Evolutionary conservation across 2,888 invertebrate species (phyloP).

Genomic region (Dusona sp.): DNA sequence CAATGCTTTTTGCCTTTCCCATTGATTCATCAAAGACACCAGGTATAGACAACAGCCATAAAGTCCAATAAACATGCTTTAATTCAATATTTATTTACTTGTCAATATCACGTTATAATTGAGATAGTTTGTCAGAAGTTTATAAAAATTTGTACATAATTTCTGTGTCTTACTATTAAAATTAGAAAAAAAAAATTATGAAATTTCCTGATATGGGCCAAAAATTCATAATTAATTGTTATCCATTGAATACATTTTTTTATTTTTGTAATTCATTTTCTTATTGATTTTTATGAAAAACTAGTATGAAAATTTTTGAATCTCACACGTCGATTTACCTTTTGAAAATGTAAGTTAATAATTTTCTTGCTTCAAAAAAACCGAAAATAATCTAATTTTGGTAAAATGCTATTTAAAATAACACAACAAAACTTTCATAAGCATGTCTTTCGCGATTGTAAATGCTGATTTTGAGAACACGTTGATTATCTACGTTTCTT

Average conservation of each 20-base stretch:
- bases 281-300: background rate
- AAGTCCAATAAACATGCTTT: background rate
- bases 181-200: background rate
- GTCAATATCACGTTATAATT: background rate
- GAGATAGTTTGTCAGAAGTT: background rate
- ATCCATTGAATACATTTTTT: background rate
- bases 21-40: constrained; percentile 72
- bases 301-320: no score
- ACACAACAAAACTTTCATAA: background rate
- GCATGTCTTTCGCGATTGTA: background rate
- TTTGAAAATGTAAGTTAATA: no score
- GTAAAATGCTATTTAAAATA: background rate
- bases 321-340: no score
- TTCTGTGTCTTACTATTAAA: background rate
- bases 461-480: background rate
- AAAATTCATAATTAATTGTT: no score
- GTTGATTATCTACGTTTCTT: background rate
- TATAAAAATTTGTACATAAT: background rate
- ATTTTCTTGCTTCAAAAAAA: background rate
- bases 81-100: background rate
- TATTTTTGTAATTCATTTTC: background rate
- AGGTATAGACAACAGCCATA: constrained; percentile 64
- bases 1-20: constrained; percentile 79
- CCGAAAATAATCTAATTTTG: background rate
- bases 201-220: no score